Conservation (phyloP, 2,113 vertebrate genomes). For the Calcarius ornatus region DNA sequence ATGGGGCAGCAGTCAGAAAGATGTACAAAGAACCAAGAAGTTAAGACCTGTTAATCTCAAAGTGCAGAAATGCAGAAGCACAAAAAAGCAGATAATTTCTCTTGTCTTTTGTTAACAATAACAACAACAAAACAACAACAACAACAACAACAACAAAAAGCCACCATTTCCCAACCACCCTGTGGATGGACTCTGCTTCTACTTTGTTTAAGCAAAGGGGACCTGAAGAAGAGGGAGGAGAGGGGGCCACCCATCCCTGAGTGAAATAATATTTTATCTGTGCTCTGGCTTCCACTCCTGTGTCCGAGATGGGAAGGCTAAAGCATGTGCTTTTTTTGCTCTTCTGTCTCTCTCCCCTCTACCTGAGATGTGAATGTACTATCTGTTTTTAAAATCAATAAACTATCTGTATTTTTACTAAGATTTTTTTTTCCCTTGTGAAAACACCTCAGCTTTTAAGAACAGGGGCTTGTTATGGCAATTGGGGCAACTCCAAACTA, state of each 20-base stretch:
- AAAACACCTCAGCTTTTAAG: background rate
- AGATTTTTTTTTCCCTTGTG: background rate
- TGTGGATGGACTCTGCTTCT: background rate
- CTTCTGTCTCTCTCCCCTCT: background rate
- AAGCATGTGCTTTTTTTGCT: background rate
- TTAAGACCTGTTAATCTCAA: background rate
- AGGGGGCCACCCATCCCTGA: background rate
- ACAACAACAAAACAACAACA: background rate
- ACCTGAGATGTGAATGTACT: background rate
- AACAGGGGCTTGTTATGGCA: background rate
- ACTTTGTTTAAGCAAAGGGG: background rate
- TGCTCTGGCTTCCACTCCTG: background rate
- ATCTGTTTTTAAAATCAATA: background rate
- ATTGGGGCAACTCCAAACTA: background rate
- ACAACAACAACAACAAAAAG: background rate
- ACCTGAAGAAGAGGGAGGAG: background rate
- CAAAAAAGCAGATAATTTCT: background rate
- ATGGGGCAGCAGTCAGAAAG: background rate
- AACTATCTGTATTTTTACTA: background rate
- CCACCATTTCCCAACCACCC: background rate
- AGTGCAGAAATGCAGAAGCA: background rate
- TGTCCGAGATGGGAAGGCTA: background rate
- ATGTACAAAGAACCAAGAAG: fast-evolving
- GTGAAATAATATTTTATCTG: background rate
- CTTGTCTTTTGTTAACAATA: background rate